These are phyloP conservation scores for Catostylus mosaicus DNA, from an alignment of 30 jellyfish, hydroid and myxozoan genomes.

Conservation along the genomic window DNA sequence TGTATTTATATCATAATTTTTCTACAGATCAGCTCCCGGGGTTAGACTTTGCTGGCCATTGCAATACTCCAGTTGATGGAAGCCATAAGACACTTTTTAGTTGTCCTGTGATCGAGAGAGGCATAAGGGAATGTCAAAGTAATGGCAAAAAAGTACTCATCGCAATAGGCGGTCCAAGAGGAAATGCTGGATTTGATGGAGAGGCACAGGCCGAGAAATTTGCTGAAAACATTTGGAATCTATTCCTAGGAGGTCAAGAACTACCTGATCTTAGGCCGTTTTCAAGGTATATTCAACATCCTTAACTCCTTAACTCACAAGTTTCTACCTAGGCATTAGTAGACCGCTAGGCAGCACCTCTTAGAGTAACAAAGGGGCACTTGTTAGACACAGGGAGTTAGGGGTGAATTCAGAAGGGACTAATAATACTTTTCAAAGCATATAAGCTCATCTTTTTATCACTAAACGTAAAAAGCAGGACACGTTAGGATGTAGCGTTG, in stretches of 20 bases:
- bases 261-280: conserved; percentile 81
- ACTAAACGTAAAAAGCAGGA: too few species aligned
- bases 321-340: too few species aligned
- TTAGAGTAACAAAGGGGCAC: too few species aligned
- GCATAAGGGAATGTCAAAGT: conserved; percentile 74
- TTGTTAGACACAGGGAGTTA: too few species aligned
- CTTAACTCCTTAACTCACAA: too few species aligned
- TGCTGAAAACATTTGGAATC: conserved; percentile 85
- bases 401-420: too few species aligned
- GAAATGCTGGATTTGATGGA: conserved; percentile 54
- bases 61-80: conserved; percentile 60
- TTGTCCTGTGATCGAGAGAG: conserved; percentile 85
- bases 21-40: conserved; percentile 85
- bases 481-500: too few species aligned
- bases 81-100: conserved; percentile 66
- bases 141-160: conserved; percentile 77
- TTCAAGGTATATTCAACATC: conserved; percentile 64
- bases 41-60: conserved; percentile 75
- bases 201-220: conserved; percentile 81
- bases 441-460: too few species aligned
- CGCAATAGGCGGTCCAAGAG: conserved; percentile 90
- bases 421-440: too few species aligned
- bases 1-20: neutral
- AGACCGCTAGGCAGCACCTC: too few species aligned
- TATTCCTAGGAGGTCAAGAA: conserved; percentile 82